phyloP scores from a whole-genome alignment of 2,113 vertebrate species.

The Accipiter cooperii region DNA sequence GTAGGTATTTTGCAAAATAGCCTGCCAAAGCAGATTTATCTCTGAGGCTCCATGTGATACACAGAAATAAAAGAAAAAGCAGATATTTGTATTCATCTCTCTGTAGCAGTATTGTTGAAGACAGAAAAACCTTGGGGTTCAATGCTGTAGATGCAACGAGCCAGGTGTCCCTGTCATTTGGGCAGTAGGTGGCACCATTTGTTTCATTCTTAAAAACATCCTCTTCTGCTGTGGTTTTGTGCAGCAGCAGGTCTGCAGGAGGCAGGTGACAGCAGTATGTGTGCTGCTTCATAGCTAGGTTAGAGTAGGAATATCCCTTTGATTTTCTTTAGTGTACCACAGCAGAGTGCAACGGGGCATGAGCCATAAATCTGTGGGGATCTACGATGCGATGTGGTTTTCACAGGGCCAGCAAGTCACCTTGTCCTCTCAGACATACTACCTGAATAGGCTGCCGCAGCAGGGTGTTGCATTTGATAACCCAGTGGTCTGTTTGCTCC shows the following conservation, averaged over 20 bases:
- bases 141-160: rapidly evolving
- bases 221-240: neutral
- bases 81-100: neutral
- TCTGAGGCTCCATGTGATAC: neutral
- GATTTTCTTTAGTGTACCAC: neutral
- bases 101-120: neutral
- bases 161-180: neutral
- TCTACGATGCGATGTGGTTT: rapidly evolving
- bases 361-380: neutral
- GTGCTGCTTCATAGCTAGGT: neutral
- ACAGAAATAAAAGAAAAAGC: neutral
- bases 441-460: neutral
- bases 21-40: neutral
- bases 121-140: neutral
- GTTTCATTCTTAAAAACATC: neutral
- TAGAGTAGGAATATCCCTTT: neutral
- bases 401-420: rapidly evolving
- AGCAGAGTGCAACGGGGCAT: rapidly evolving
- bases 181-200: constrained; percentile 46
- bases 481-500: neutral
- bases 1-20: neutral
- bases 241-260: neutral
- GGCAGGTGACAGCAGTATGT: neutral
- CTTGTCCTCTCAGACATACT: rapidly evolving
- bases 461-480: neutral